Evolutionary conservation across 2,797 vertebrate species (phyloP).

Genomic region (Takifugu ocellatus): DNA sequence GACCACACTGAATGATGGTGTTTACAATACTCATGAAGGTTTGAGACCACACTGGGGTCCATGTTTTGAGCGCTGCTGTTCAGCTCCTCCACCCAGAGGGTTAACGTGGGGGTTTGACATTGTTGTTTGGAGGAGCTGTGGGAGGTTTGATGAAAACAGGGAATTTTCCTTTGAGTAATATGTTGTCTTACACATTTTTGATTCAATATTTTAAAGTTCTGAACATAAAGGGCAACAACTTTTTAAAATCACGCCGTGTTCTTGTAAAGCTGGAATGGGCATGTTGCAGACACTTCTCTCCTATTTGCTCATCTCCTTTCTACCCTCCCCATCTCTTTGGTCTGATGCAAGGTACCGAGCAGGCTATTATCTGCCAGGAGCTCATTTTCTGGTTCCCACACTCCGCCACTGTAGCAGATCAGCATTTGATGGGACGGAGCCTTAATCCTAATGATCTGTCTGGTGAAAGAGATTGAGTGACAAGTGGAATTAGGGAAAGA

Average conservation of each 20-base stretch:
- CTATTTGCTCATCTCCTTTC: constrained; percentile 16
- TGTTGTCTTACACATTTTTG: too few relatives aligned
- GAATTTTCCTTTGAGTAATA: too few relatives aligned
- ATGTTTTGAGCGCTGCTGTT: too few relatives aligned
- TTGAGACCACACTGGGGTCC: too few relatives aligned
- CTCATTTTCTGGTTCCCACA: constrained; percentile 72
- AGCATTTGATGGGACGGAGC: constrained; percentile 60
- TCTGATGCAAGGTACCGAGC: constrained; percentile 49
- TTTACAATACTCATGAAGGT: too few relatives aligned
- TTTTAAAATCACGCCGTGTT: background rate
- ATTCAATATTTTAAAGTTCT: too few relatives aligned
- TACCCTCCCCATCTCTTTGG: constrained; percentile 24
- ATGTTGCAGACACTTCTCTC: constrained; percentile 13
- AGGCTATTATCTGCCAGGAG: constrained; percentile 61
- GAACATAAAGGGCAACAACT: too few relatives aligned
- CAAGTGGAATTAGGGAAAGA: constrained; percentile 59
- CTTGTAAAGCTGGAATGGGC: constrained; percentile 17
- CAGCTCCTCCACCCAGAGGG: too few relatives aligned
- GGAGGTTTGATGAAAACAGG: too few relatives aligned
- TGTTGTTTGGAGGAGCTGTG: too few relatives aligned
- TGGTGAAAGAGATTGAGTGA: constrained; percentile 51
- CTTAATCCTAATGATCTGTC: constrained; percentile 71
- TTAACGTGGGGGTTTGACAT: too few relatives aligned
- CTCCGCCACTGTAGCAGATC: constrained; percentile 58
- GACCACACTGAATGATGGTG: too few relatives aligned